These are phyloP conservation scores for Hypotaenidia okinawae DNA, from an alignment of 2,797 vertebrate species.

Conservation along the genomic window DNA sequence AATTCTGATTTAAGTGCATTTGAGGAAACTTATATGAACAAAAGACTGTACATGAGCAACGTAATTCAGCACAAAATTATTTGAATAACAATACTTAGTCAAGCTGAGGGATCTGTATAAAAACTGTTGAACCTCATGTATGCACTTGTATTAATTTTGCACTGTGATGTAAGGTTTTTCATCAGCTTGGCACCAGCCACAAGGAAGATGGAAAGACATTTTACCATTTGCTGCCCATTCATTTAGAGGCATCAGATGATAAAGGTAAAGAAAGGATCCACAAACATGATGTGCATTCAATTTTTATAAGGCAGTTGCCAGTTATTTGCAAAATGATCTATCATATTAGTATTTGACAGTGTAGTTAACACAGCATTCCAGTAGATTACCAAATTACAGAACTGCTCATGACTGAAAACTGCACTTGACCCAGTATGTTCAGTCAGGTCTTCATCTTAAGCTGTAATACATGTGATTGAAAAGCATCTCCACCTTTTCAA, in stretches of 20 bases:
- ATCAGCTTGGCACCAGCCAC: background rate
- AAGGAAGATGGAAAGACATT: background rate
- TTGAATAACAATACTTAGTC: background rate
- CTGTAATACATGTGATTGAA: background rate
- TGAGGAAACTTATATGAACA: background rate
- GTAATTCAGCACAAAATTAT: background rate
- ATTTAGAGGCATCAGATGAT: background rate
- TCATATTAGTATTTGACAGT: background rate
- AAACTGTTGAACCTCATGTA: background rate
- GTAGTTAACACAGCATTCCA: background rate
- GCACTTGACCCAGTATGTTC: background rate
- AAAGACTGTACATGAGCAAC: background rate
- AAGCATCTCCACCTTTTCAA: background rate
- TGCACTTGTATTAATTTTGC: background rate
- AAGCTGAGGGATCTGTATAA: background rate
- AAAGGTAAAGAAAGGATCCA: background rate
- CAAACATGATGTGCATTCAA: background rate
- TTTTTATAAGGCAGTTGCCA: background rate
- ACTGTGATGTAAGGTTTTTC: background rate
- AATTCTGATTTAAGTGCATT: slow-evolving; percentile 24
- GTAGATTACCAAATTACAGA: background rate
- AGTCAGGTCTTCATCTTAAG: background rate
- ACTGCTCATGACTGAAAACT: background rate
- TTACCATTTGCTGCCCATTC: background rate
- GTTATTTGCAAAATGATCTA: background rate